Evolutionary conservation across 2,797 vertebrate genomes (phyloP).

Genomic region (Benthosema pterotum): DNA sequence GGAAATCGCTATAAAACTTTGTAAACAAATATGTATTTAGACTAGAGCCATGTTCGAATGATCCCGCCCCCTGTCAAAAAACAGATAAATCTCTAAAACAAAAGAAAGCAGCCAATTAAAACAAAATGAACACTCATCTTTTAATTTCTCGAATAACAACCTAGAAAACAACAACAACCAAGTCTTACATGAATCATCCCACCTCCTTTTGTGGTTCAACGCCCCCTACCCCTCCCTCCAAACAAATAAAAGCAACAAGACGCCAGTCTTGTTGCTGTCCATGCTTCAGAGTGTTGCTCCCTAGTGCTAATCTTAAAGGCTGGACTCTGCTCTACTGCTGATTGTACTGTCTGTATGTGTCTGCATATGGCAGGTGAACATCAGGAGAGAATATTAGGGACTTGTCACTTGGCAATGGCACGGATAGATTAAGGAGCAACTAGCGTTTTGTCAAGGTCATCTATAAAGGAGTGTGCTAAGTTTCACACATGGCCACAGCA

Average conservation of each 20-base stretch:
- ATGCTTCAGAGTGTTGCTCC: slow-evolving; percentile 14
- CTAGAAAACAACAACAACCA: too few relatives aligned
- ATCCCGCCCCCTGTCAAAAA: too few relatives aligned
- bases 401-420: slow-evolving; percentile 17
- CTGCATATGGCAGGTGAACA: background rate
- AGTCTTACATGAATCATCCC: too few relatives aligned
- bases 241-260: slow-evolving; percentile 15
- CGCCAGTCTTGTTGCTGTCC: slow-evolving; percentile 28
- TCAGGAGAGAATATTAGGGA: slow-evolving; percentile 5
- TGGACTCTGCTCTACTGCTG: background rate
- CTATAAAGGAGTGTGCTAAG: slow-evolving; percentile 46
- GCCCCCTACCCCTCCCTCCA: too few relatives aligned
- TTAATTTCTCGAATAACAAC: too few relatives aligned
- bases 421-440: background rate
- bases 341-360: slow-evolving; percentile 14
- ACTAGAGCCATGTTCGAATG: too few relatives aligned
- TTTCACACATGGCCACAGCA: slow-evolving; percentile 49
- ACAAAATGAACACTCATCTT: too few relatives aligned
- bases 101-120: too few relatives aligned
- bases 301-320: slow-evolving; percentile 23
- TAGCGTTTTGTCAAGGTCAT: slow-evolving; percentile 58
- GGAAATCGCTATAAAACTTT: too few relatives aligned
- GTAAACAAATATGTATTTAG: too few relatives aligned
- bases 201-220: too few relatives aligned
- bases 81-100: too few relatives aligned